These are phyloP conservation scores for Agrypnia vestita DNA, from an alignment of 1,140 invertebrate genomes.

Conservation along the genomic window DNA sequence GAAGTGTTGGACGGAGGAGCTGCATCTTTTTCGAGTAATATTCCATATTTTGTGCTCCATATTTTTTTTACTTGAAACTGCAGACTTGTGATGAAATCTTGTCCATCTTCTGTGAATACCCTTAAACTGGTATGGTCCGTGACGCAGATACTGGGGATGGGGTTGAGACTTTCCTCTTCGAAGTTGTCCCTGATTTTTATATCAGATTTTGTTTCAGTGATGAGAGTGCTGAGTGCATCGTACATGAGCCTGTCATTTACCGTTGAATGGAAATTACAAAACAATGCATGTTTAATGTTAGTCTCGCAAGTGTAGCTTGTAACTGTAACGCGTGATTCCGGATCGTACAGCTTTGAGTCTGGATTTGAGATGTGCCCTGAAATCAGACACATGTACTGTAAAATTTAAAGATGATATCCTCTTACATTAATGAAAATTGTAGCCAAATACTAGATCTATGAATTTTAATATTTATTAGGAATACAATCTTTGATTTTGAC, in stretches of 20 bases:
- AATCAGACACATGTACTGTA: conserved; percentile 15
- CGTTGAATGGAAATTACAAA: conserved; percentile 81
- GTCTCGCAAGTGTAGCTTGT: conserved; percentile 86
- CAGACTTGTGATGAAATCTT: conserved; percentile 87
- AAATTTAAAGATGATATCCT: conserved; percentile 10
- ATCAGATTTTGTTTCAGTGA: conserved; percentile 68
- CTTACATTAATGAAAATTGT: no score
- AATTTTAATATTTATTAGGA: no score
- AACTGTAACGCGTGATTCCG: conserved; percentile 74
- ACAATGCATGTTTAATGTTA: conserved; percentile 87
- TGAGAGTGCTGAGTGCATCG: conserved; percentile 70
- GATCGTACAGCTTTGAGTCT: conserved; percentile 66
- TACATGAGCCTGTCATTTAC: conserved; percentile 74
- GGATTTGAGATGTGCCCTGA: conserved; percentile 69
- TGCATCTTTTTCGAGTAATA: conserved; percentile 83
- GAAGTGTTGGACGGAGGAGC: conserved; percentile 65
- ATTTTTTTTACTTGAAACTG: conserved; percentile 88
- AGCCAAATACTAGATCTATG: no score
- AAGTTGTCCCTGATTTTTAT: conserved; percentile 70
- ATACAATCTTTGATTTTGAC: no score
- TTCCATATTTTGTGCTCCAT: conserved; percentile 85
- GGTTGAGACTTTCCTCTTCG: conserved; percentile 66
- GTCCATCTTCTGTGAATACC: conserved; percentile 85
- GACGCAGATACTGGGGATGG: conserved; percentile 79
- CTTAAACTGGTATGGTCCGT: conserved; percentile 84